A percentile compares a stretch with the other conserved stretches of the same genome.
These are phyloP conservation scores for Rhea americana DNA, from an alignment of 2,113 vertebrate genomes.

Conservation along the genomic window DNA sequence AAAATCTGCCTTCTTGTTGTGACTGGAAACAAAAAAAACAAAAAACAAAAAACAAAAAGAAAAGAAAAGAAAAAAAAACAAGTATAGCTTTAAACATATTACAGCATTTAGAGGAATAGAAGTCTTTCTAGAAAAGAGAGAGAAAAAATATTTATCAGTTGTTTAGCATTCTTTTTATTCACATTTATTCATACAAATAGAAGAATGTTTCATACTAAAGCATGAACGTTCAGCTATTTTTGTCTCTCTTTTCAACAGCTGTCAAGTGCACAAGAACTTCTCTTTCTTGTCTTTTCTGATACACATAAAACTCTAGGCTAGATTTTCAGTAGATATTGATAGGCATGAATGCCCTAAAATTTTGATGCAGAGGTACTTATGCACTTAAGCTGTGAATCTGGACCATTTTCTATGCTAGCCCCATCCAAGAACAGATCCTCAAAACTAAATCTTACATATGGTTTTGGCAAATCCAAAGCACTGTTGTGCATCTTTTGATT, in stretches of 20 bases:
- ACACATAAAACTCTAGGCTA: not conserved
- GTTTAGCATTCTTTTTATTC: not conserved
- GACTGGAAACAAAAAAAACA: not conserved
- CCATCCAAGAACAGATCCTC: not conserved
- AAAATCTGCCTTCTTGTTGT: not conserved
- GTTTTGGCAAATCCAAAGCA: not conserved
- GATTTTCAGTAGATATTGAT: not conserved
- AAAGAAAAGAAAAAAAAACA: too few species aligned
- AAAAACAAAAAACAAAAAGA: too few species aligned
- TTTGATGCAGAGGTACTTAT: not conserved
- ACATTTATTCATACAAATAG: fast-evolving
- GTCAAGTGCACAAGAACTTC: not conserved
- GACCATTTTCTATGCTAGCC: not conserved
- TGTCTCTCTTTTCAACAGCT: not conserved
- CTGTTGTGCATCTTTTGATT: not conserved
- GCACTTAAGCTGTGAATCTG: not conserved
- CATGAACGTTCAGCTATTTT: not conserved
- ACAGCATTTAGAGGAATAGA: not conserved
- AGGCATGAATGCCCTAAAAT: not conserved
- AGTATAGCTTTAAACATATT: not conserved
- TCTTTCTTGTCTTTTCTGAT: not conserved
- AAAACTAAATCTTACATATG: not conserved
- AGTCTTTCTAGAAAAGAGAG: not conserved
- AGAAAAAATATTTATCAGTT: not conserved
- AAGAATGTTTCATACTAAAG: not conserved